Conservation (phyloP, 2,113 vertebrate genomes). For the Felis catus region DNA sequence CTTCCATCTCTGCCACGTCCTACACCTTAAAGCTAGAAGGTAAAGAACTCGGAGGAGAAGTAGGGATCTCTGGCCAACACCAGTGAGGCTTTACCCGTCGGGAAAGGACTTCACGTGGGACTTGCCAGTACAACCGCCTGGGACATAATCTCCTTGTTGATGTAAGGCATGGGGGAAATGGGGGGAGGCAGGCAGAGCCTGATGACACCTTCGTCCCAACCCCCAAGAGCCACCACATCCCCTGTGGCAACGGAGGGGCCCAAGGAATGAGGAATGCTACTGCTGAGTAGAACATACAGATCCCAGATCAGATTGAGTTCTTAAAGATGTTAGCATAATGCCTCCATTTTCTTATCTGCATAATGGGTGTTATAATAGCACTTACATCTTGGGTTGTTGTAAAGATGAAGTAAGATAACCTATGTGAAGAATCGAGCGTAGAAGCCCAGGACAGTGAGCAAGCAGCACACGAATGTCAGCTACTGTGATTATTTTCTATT, state of each 20-base stretch:
- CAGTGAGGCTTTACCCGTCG: neutral
- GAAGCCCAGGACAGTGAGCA: neutral
- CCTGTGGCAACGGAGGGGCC: neutral
- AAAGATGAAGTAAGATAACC: neutral
- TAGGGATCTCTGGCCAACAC: neutral
- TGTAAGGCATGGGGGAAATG: neutral
- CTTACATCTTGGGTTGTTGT: neutral
- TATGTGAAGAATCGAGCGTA: neutral
- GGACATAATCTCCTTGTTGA: neutral
- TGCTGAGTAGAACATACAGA: neutral
- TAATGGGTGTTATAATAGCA: neutral
- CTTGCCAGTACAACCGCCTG: neutral
- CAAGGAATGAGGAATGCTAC: neutral
- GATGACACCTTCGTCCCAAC: fast-evolving
- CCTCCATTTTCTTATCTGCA: neutral
- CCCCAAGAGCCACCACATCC: neutral
- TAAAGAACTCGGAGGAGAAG: neutral
- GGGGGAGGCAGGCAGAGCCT: neutral
- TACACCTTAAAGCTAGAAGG: neutral
- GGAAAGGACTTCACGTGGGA: neutral
- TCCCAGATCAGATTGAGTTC: neutral
- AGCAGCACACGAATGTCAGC: too few relatives aligned
- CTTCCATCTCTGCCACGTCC: neutral
- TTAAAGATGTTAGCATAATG: neutral
- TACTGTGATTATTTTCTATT: neutral